Evolutionary conservation across 2,113 vertebrate species (phyloP), one percentile per base, ranked within the genome.

Genomic region (Sylvia atricapilla): DNA sequence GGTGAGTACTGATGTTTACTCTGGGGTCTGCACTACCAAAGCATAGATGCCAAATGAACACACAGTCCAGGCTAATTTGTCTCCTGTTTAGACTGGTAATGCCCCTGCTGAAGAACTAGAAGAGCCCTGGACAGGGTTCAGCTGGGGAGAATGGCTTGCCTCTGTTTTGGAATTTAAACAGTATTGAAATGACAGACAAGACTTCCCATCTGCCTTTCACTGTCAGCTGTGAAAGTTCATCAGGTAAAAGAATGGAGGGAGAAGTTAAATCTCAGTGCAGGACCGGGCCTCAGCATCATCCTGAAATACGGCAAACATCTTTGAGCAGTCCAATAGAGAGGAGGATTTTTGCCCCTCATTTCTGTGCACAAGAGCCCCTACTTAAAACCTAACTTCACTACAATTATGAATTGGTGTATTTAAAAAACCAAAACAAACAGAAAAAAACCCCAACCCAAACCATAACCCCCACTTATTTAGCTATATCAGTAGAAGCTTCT

Each of bases 1-100:
- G 53, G 46, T 13, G 17, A 73, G 60, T 4, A 15, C 15, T 27
- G 27, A 21, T 43, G 68, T 52, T 75, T 64, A 35, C 0, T 0
- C 35, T 39, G 18, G 8, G 12, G 7, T 76, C 41, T 7, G 5
- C 28, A 69, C 21, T 31, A 53, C 3, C 46, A 90, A 66, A 24
- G 13, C 19, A 53, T 23, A 15, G 23, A 77, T 66, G 66, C 21
- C 31, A 80, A 90, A 89, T 18, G 12, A 60, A 31, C 11, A 39
- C 11, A 18, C 41, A 41, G 28, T 21, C 30, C 30, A 64, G 53
- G 25, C 21, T 82, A 59, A 72, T 70, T 70, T 55, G 44, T 53
- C 62, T 82, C 47, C 20, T 55, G 8, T 84, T 90, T 59, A 78
- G 13, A 13, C 17, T 25, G 20, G 13, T 31, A 74, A 74, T 84